These are phyloP conservation scores for Coregonus sp. DNA, from an alignment of 2,797 vertebrate species.

Conservation along the genomic window DNA sequence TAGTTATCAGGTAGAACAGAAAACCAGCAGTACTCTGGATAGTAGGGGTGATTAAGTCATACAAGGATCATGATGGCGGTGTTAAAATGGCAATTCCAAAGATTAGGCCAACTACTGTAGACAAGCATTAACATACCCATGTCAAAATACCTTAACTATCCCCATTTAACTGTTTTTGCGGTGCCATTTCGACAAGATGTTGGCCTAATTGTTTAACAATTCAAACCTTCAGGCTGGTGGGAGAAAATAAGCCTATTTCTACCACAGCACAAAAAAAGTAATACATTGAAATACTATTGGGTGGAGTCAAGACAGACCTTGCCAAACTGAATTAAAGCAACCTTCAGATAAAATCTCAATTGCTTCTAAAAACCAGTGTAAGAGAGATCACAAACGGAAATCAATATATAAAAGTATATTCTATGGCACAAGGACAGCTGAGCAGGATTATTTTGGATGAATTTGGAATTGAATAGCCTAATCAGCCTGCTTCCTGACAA, in stretches of 20 bases:
- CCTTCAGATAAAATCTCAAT: neutral
- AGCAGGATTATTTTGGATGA: neutral
- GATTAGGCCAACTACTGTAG: neutral
- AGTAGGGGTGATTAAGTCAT: neutral
- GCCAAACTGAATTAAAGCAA: neutral
- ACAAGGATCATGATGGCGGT: neutral
- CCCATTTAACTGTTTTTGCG: too few relatives aligned
- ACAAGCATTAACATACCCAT: neutral
- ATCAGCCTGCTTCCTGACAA: too few relatives aligned
- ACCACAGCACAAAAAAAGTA: neutral
- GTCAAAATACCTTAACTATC: neutral
- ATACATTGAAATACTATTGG: neutral
- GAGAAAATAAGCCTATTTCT: neutral
- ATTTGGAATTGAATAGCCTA: too few relatives aligned
- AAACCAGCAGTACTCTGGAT: neutral
- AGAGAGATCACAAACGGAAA: neutral
- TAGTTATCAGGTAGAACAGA: neutral
- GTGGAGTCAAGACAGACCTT: neutral
- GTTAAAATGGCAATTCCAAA: neutral
- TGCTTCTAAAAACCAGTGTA: neutral
- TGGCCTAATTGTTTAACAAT: slow-evolving; percentile 36
- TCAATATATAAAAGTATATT: neutral
- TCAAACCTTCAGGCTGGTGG: slow-evolving; percentile 24
- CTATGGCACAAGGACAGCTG: neutral
- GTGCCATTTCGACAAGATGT: slow-evolving; percentile 21